A percentile compares a stretch with the other conserved stretches of the same genome.
Evolutionary conservation across 2,797 vertebrate species (phyloP).

Genomic region (Poecilia wingei): DNA sequence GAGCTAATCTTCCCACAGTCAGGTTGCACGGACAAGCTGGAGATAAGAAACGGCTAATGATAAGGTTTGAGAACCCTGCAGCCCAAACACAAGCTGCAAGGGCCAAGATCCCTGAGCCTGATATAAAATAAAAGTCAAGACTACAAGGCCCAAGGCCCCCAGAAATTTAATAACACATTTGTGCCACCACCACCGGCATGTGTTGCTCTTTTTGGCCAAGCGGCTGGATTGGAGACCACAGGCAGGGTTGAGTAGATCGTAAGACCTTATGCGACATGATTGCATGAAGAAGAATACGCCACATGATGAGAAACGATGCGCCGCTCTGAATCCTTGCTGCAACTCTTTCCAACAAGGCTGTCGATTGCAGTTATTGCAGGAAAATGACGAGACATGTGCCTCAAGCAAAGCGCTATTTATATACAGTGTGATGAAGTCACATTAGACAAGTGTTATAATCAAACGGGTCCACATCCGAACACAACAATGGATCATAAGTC

Average conservation of each 20-base stretch:
- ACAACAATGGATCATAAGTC: constrained; percentile 66
- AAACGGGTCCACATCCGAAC: constrained; percentile 8
- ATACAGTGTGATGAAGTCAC: not conserved
- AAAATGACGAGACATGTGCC: not conserved
- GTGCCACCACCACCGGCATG: constrained; percentile 15
- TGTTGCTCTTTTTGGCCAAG: constrained; percentile 31
- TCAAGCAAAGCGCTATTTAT: not conserved
- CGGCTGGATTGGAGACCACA: constrained; percentile 26
- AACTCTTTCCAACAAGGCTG: not conserved
- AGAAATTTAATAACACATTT: constrained; percentile 70
- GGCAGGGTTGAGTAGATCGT: constrained; percentile 15
- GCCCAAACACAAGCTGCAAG: constrained; percentile 53
- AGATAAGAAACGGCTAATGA: constrained; percentile 72
- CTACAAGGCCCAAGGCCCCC: constrained; percentile 44
- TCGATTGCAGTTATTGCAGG: not conserved
- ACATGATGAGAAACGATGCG: not conserved
- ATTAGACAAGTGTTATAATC: not conserved
- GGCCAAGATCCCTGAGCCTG: constrained; percentile 56
- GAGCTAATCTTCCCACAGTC: constrained; percentile 73
- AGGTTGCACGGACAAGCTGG: constrained; percentile 72
- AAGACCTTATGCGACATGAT: not conserved
- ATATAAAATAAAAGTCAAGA: constrained; percentile 65
- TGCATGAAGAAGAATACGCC: not conserved
- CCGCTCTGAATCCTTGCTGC: not conserved
- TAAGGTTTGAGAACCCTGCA: constrained; percentile 71